Base-by-base conservation (phyloP, 1,140 invertebrate genomes). In the Leptestheria dahalacensis region DNA sequence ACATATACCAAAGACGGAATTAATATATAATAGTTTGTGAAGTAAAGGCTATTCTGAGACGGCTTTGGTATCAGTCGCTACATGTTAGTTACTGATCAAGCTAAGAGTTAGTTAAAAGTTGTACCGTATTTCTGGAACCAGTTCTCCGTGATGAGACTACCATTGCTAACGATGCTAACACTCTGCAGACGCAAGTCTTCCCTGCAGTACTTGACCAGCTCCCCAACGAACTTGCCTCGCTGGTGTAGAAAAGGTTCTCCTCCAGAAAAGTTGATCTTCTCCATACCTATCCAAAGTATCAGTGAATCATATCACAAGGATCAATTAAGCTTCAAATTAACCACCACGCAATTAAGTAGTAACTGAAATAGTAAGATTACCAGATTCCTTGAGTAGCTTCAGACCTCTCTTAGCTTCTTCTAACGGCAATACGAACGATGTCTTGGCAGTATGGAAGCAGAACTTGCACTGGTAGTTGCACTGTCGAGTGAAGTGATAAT, bases 391-490 rank as follows among this genome's bases (percentile, higher is more conserved):
- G 48, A 75, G 59, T 62, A 71, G 65, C 18, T 50, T 48, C 21
- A 75, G 57, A 6, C 72, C 73, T 12, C 26, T 60, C 65, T 71
- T 75, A 1, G 72, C 73, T 48, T 70, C 65, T 25, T 70, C 66
- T 26, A 75, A 58, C 11, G 71, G 65, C 47, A 73, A 63, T 33
- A 73, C 61, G 61, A 66, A 69, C 0, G 71, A 72, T 1, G 71
- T 73, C 66, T 71, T 73, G 6, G 72, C 71, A 1, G 73, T 74
- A 61, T 74, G 73, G 52, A 74, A 74, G 61, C 73, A 74, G 65
- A 74, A 74, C 9, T 71, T 71, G 56, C 73, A 74, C 10, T 65
- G 48, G 57, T 74, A 74, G 61, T 74, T 74, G 61, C 73, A 74
- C 47, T 68, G 63, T 21, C 73, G 50, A 0, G 72, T 74, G 51